Conservation (phyloP, 2,888 invertebrate species). For the Hemicrepidius hirtus region DNA sequence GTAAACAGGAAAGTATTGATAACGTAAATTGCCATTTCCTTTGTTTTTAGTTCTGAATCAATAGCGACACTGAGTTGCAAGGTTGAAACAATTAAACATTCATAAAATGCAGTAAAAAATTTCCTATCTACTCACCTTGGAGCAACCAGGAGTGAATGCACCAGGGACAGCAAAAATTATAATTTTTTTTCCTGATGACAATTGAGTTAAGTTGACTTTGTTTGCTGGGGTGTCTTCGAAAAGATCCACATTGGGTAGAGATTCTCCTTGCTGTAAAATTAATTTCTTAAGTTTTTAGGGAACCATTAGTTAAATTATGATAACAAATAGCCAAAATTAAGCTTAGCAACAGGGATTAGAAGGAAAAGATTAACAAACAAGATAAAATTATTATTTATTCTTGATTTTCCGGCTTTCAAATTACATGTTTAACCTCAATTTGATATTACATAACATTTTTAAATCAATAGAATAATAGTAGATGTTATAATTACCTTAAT, state of each 20-base stretch:
- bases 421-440: conserved; percentile 27
- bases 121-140: conserved; percentile 75
- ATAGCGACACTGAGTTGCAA: conserved; percentile 2
- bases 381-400: conserved; percentile 9
- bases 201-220: conserved; percentile 85
- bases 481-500: conserved; percentile 53
- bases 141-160: conserved; percentile 95
- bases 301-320: not conserved
- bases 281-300: not conserved
- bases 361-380: not conserved
- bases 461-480: not conserved
- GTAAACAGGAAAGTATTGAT: no score
- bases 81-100: conserved; percentile 21
- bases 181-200: conserved; percentile 86
- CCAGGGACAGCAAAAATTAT: conserved; percentile 95
- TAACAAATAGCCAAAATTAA: not conserved
- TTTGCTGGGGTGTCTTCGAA: conserved; percentile 91
- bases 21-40: not conserved
- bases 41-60: not conserved
- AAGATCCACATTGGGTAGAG: conserved; percentile 85
- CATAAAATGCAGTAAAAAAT: conserved; percentile 6
- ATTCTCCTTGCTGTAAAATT: conserved; percentile 84
- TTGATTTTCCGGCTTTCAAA: not conserved
- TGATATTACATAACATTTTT: conserved; percentile 38
- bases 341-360: conserved; percentile 4